These are phyloP conservation scores for Neelides sp. DNA, from an alignment of 1,140 invertebrate species.

Conservation along the genomic window DNA sequence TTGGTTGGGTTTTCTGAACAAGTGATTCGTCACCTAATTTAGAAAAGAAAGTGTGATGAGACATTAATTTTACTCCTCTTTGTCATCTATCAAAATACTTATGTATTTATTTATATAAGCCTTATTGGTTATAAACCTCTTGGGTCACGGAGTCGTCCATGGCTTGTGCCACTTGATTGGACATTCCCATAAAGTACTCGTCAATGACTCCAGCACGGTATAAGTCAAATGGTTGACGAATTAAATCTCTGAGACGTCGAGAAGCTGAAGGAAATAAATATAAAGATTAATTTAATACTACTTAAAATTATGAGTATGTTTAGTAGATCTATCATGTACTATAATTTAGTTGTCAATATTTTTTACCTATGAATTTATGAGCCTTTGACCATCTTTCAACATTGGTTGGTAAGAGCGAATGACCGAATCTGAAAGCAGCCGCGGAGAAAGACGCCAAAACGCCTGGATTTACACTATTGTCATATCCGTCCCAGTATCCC, in stretches of 20 bases:
- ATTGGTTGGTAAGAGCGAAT: conserved; percentile 41
- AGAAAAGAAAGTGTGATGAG: too few species aligned
- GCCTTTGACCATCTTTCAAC: conserved; percentile 42
- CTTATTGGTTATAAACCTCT: conserved; percentile 34
- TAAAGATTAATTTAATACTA: not conserved
- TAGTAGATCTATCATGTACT: not conserved
- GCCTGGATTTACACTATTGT: conserved; percentile 38
- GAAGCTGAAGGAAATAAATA: conserved; percentile 33
- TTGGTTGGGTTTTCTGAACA: conserved; percentile 76
- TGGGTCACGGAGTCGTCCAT: conserved; percentile 42
- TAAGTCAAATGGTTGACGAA: conserved; percentile 41
- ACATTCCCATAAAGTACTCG: conserved; percentile 40
- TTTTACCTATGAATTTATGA: conserved; percentile 40
- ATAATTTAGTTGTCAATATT: not conserved
- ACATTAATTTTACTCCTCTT: too few species aligned
- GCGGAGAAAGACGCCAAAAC: conserved; percentile 38
- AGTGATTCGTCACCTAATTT: conserved; percentile 69
- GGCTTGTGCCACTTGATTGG: conserved; percentile 42
- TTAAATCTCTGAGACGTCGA: conserved; percentile 37
- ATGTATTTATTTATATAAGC: too few species aligned
- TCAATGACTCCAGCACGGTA: conserved; percentile 42
- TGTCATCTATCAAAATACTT: too few species aligned
- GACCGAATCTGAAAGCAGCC: conserved; percentile 43
- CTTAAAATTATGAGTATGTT: too few species aligned
- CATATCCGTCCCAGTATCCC: conserved; percentile 47